Evolutionary conservation across 2,797 vertebrate species (phyloP).

Genomic region (Hozukius guyotensis): DNA sequence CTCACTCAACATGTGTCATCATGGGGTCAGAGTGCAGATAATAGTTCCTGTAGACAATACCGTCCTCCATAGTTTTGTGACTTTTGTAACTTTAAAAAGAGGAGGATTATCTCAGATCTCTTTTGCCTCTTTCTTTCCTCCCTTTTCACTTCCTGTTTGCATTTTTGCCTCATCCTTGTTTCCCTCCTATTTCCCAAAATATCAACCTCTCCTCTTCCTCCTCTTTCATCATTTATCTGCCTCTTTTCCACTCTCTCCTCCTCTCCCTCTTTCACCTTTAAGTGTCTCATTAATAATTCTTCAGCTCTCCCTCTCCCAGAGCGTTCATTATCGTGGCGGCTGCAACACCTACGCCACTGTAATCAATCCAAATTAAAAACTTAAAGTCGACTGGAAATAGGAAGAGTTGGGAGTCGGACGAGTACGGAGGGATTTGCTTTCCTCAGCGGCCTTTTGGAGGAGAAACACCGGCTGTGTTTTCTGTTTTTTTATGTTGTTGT

Average conservation of each 20-base stretch:
- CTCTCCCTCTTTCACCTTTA: slow-evolving; percentile 48
- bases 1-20: too few relatives aligned
- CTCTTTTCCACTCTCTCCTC: background rate
- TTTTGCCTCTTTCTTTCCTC: background rate
- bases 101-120: background rate
- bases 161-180: background rate
- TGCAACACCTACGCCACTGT: slow-evolving; percentile 53
- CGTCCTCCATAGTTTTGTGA: background rate
- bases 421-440: slow-evolving; percentile 21
- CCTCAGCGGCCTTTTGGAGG: slow-evolving; percentile 30
- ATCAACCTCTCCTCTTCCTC: background rate
- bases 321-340: slow-evolving; percentile 53
- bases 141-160: background rate
- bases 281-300: slow-evolving; percentile 67
- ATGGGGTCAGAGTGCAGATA: too few relatives aligned
- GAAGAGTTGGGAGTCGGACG: slow-evolving; percentile 16
- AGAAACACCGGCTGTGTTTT: slow-evolving; percentile 11
- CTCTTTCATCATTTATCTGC: slow-evolving; percentile 1
- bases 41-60: too few relatives aligned
- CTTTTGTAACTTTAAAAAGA: background rate
- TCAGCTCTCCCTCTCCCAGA: slow-evolving; percentile 44
- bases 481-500: slow-evolving; percentile 4
- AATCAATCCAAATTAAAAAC: slow-evolving; percentile 76
- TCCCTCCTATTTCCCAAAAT: background rate
- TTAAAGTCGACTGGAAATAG: slow-evolving; percentile 42